phyloP scores from a whole-genome alignment of 2,113 vertebrate genomes.

The Nanger granti region DNA sequence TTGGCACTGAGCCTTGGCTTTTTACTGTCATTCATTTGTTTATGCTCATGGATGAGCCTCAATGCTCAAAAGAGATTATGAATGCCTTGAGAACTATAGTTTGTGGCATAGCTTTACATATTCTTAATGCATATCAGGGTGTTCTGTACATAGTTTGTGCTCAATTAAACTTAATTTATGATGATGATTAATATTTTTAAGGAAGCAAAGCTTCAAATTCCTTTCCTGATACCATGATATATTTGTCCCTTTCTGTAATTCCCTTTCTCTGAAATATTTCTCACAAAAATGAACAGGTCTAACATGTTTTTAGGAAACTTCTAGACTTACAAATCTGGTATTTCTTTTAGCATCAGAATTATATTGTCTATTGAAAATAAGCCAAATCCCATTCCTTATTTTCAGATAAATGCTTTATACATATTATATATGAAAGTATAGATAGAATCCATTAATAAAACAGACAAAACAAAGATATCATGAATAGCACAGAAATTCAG shows the following conservation, averaged over 20 bases:
- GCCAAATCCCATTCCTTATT: not conserved
- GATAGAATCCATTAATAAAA: not conserved
- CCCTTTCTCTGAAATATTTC: not conserved
- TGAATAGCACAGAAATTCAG: not conserved
- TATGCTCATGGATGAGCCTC: not conserved
- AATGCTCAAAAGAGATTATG: not conserved
- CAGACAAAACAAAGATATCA: not conserved
- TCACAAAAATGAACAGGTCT: not conserved
- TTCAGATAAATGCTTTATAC: not conserved
- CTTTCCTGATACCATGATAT: not conserved
- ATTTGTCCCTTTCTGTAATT: not conserved
- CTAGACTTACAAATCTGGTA: not conserved
- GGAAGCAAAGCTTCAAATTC: not conserved
- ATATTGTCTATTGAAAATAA: slow-evolving; percentile 4
- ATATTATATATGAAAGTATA: not conserved
- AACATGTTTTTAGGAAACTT: not conserved
- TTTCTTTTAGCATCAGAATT: not conserved
- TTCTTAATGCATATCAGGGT: not conserved
- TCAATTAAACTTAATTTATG: slow-evolving; percentile 28
- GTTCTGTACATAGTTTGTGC: not conserved
- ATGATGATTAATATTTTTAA: slow-evolving; percentile 5
- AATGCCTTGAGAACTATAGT: not conserved
- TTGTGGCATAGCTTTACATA: not conserved
- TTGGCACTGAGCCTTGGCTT: not conserved
- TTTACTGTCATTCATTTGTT: slow-evolving; percentile 27